Conservation (phyloP, 1,140 invertebrate genomes). For the Anoplophora glabripennis region DNA sequence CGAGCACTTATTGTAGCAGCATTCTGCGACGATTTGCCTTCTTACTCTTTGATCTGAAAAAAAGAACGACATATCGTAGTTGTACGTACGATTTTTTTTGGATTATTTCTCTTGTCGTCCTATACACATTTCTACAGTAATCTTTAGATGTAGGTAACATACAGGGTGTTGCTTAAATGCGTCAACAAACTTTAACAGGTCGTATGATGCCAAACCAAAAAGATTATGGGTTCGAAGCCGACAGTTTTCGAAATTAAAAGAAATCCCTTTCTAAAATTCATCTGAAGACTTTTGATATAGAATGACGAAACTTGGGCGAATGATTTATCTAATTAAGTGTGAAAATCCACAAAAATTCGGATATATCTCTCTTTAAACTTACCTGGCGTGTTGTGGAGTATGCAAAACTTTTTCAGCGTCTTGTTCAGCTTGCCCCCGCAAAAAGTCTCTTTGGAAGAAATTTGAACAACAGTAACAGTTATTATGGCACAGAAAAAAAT, state of each 20-base stretch:
- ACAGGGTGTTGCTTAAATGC: too few relatives aligned
- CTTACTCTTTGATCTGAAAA: slow-evolving; percentile 10
- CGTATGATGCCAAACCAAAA: too few relatives aligned
- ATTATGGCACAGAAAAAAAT: background rate
- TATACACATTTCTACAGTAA: too few relatives aligned
- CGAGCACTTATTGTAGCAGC: slow-evolving; percentile 11
- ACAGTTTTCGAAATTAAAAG: too few relatives aligned
- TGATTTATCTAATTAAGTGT: background rate
- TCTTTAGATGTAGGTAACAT: too few relatives aligned
- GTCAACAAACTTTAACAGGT: too few relatives aligned
- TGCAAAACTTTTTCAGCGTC: slow-evolving; percentile 4
- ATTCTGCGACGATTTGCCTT: slow-evolving; percentile 5
- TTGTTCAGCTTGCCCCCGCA: slow-evolving; percentile 2
- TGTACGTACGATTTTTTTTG: too few relatives aligned
- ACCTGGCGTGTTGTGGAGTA: slow-evolving; percentile 1
- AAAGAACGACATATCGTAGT: too few relatives aligned
- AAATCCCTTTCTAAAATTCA: too few relatives aligned
- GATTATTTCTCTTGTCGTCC: too few relatives aligned
- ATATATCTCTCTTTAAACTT: background rate
- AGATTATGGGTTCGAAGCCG: too few relatives aligned
- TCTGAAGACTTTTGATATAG: background rate
- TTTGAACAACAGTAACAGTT: background rate
- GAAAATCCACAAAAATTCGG: background rate
- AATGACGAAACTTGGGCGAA: background rate
- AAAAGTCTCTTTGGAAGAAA: background rate